phyloP scores from a whole-genome alignment of 2,113 vertebrate genomes.

The Tenebrosternarchus preto region DNA sequence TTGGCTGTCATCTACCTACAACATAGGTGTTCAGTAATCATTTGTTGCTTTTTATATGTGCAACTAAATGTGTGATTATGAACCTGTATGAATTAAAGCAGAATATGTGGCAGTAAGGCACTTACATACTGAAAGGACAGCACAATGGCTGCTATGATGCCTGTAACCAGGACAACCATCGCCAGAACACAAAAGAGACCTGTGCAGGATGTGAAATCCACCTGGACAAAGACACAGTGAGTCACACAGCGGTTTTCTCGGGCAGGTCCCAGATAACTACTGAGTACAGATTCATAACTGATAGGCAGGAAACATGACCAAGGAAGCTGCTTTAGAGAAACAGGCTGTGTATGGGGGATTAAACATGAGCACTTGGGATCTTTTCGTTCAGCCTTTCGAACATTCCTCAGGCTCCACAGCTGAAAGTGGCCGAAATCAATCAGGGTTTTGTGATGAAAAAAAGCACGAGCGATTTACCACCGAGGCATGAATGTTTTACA shows the following conservation, averaged over 20 bases:
- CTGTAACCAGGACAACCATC: slow-evolving; percentile 83
- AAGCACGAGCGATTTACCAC: slow-evolving; percentile 45
- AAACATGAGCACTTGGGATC: too few species aligned
- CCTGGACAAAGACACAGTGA: slow-evolving; percentile 67
- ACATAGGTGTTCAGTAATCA: too few species aligned
- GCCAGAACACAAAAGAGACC: slow-evolving; percentile 87
- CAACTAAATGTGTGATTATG: too few species aligned
- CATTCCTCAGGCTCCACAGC: neutral
- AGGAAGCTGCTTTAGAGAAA: too few species aligned
- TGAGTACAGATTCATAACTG: too few species aligned
- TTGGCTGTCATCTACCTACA: too few species aligned
- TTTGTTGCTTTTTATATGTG: too few species aligned
- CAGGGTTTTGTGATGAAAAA: slow-evolving; percentile 11
- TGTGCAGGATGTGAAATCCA: slow-evolving; percentile 93
- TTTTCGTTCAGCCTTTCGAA: neutral
- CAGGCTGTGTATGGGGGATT: too few species aligned
- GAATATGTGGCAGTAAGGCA: neutral
- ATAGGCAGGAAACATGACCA: too few species aligned
- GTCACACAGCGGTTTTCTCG: neutral
- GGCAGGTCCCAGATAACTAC: neutral
- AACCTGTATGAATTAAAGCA: too few species aligned
- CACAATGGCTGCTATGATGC: slow-evolving; percentile 84
- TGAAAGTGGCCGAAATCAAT: neutral
- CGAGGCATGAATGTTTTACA: slow-evolving; percentile 73
- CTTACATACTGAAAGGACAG: slow-evolving; percentile 93